Evolutionary conservation across 37 sponge, comb jelly and placozoan species (phyloP), one percentile per base, ranked within the genome.

Genomic region (Corticium candelabrum): DNA sequence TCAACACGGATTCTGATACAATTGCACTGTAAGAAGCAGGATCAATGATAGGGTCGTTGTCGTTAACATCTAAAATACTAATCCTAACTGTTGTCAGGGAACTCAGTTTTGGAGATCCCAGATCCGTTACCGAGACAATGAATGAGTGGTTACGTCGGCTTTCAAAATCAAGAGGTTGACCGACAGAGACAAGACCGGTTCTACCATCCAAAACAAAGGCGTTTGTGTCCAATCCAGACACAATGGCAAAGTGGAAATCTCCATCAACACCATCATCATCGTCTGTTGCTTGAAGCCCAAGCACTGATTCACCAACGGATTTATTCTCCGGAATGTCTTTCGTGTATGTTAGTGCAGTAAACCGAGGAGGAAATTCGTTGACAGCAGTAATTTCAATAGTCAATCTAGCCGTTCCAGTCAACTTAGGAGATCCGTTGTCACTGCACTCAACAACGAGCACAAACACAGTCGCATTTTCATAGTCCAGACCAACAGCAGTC

Each of bases 121-220:
- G 5, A 34, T 70, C 73, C 4, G 73, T 34, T 4, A 77, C 90
- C 36, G 80, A 81, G 0, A 90, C 85, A 38, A 69, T 77, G 39
- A 90, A 75, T 15, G 78, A 77, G 82, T 87, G 83, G 3, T 69
- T 39, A 21, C 2, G 43, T 27, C 67, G 74, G 0, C 3, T 7
- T 69, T 84, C 87, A 75, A 79, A 90, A 71, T 90, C 87, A 34
- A 90, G 41, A 34, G 75, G 79, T 21, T 50, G 84, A 41, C 78
- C 50, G 2, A 90, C 87, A 34, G 83, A 29, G 2, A 90, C 38
- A 0, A 35, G 41, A 7, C 90, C 90, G 37, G 87, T 74, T 27
- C 15, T 27, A 11, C 15, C 11, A 33, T 84, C 67, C 1, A 90
- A 79, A 40, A 78, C 77, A 30, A 90, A 81, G 0, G 80, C 76